Evolutionary conservation across 2,113 vertebrate species (phyloP), one percentile per base, ranked within the genome.

Genomic region (Carassius gibelio): DNA sequence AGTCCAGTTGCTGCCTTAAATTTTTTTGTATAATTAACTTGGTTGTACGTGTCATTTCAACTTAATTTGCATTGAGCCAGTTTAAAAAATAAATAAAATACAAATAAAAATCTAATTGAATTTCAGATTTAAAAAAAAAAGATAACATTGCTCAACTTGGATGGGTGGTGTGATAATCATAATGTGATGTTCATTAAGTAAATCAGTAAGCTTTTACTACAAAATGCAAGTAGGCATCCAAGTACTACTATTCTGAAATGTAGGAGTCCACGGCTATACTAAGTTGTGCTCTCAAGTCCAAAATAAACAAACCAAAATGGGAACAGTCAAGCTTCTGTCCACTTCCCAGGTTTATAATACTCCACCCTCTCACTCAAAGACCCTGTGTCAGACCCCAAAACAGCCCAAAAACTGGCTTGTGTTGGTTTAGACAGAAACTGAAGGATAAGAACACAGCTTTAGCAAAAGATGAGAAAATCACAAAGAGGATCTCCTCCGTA

Each of bases 361-460:
- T 79, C 76, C 76, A 79, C 57, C 34, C 76, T 79, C 7, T 62
- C 1, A 42, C 57, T 79, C 76, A 61, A 62, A 79, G 76, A 79
- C 19, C 76, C 55, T 62, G 57, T 79, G 55, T 78, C 75, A 57
- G 17, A 79, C 34, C 34, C 55, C 0, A 13, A 61, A 19, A 79
- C 36, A 79, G 8, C 13, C 36, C 36, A 13, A 42, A 8, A 72
- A 5, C 36, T 11, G 36, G 68, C 8, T 21, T 11, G 17, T 11
- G 69, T 42, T 72, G 69, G 9, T 42, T 72, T 72, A n/a, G 69
- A 72, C 9, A 13, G 17, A 72, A 72, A 21, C 9, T 11, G 19
- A 19, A 42, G 3, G 1, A 71, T 8, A 45, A 19, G 36, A 72
- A 45, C n/a, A 11, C 1, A 1, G 19, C 9, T 72, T 72, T 45